These are phyloP conservation scores for Tylochromis polylepis DNA, from an alignment of 2,113 vertebrate genomes.

Conservation along the genomic window DNA sequence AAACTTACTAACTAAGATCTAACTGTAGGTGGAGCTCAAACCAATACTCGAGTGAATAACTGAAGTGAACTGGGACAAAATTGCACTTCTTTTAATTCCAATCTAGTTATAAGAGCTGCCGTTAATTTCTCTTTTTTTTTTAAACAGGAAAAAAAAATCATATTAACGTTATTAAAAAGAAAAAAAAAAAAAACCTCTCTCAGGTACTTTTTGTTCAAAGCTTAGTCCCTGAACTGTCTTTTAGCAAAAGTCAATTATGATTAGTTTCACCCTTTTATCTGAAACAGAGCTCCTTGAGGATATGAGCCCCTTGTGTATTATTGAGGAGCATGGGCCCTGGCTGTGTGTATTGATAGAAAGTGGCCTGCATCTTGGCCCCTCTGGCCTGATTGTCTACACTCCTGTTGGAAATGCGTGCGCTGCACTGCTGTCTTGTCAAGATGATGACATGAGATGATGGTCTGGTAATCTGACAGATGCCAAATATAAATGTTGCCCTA, in stretches of 20 bases:
- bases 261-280: not conserved
- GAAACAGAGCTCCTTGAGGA: not conserved
- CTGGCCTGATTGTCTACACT: not conserved
- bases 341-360: not conserved
- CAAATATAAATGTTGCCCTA: slow-evolving; percentile 50
- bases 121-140: too few relatives aligned
- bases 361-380: not conserved
- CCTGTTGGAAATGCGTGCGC: not conserved
- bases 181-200: not conserved
- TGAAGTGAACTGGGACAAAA: not conserved
- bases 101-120: too few relatives aligned
- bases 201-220: not conserved
- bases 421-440: slow-evolving; percentile 40
- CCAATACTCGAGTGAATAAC: not conserved
- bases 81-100: not conserved
- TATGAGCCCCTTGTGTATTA: not conserved
- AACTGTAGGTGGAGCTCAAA: not conserved
- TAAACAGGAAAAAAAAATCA: not conserved
- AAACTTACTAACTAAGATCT: not conserved
- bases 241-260: not conserved
- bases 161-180: not conserved
- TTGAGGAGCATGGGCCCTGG: not conserved
- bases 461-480: slow-evolving; percentile 47
- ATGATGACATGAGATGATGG: slow-evolving; percentile 25
- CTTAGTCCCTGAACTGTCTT: not conserved